Percentiles rank a stretch among this genome's conserved stretches.
Evolutionary conservation across 2,797 vertebrate species (phyloP).

Genomic region (Galago senegalensis): DNA sequence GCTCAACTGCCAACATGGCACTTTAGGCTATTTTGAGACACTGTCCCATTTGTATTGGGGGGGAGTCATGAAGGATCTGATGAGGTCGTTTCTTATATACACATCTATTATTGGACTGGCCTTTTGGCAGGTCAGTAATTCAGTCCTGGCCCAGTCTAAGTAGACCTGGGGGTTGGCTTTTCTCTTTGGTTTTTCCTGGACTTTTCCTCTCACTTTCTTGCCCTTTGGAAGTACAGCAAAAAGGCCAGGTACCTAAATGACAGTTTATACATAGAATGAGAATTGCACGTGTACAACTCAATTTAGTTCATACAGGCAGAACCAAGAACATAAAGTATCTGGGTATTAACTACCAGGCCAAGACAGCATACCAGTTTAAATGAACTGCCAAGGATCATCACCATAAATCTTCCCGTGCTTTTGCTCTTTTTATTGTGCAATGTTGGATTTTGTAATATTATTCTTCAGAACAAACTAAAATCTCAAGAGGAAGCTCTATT

Average conservation of each 20-base stretch:
- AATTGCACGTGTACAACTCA: conserved; percentile 18
- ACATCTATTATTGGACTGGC: background rate
- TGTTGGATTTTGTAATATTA: conserved; percentile 86
- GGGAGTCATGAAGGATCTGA: background rate
- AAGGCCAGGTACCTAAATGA: background rate
- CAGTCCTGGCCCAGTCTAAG: background rate
- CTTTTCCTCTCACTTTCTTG: background rate
- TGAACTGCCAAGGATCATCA: conserved; percentile 76
- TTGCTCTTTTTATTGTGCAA: conserved; percentile 86
- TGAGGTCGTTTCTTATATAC: conserved; percentile 23
- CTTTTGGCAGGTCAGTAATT: background rate
- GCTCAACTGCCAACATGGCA: background rate
- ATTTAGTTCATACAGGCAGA: conserved; percentile 44
- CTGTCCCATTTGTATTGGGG: background rate
- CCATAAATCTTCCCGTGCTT: conserved; percentile 78
- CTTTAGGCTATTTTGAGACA: conserved; percentile 36
- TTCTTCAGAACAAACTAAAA: conserved; percentile 83
- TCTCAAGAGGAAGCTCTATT: conserved; percentile 84
- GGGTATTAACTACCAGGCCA: conserved; percentile 47
- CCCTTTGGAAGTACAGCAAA: background rate
- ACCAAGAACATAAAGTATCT: conserved; percentile 57
- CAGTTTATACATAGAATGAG: background rate
- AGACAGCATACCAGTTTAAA: conserved; percentile 73
- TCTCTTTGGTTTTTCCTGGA: background rate
- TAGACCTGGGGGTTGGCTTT: background rate